These are phyloP conservation scores for Ceratitis capitata DNA, from an alignment of 1,140 invertebrate genomes.

Conservation along the genomic window DNA sequence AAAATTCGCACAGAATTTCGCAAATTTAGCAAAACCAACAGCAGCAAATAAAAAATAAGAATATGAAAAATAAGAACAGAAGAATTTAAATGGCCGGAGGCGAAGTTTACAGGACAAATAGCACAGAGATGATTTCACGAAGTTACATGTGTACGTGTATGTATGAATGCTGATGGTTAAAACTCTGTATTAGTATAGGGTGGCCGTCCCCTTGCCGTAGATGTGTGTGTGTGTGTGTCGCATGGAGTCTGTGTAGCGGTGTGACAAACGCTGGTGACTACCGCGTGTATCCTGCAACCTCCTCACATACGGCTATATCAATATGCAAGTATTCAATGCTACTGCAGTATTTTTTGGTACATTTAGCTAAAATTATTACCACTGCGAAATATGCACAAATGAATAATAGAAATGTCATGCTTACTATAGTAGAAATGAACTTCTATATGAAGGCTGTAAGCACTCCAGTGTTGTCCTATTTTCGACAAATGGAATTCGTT, in stretches of 20 bases:
- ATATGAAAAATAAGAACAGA: background rate
- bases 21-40: background rate
- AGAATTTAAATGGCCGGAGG: background rate
- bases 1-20: background rate
- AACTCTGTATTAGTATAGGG: too few species aligned
- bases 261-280: background rate
- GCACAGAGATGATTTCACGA: background rate
- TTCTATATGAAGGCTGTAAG: background rate
- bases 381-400: background rate
- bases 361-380: conserved; percentile 14
- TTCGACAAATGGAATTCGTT: conserved; percentile 1
- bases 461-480: background rate
- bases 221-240: background rate
- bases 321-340: background rate
- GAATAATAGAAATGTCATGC: conserved; percentile 34
- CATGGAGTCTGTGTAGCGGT: background rate
- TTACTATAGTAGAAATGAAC: background rate
- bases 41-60: background rate
- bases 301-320: too few species aligned
- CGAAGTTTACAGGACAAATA: background rate
- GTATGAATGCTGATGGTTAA: background rate
- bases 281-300: background rate
- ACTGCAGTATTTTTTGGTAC: conserved; percentile 21
- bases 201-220: background rate
- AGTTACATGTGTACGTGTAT: background rate